Evolutionary conservation across 2,888 invertebrate species (phyloP).

Genomic region (Leucoma salicis): DNA sequence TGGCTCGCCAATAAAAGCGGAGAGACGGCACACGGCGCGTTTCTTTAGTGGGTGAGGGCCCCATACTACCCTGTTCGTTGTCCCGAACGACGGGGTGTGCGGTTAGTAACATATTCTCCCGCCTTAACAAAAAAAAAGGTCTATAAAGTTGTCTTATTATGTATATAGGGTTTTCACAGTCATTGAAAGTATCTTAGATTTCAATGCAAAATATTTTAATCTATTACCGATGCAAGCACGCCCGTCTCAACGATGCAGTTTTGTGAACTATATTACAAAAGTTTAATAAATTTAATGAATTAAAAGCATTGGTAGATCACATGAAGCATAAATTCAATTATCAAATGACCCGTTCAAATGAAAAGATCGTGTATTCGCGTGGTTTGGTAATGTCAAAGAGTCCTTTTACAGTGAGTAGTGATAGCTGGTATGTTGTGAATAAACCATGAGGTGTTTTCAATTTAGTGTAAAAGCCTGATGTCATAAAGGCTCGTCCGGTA

Average conservation of each 20-base stretch:
- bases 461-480: constrained; percentile 77
- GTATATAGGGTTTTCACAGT: too few species aligned
- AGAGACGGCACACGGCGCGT: too few species aligned
- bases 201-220: constrained; percentile 3
- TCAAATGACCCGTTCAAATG: constrained; percentile 39
- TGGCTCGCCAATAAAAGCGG: too few species aligned
- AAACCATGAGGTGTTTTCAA: constrained; percentile 81
- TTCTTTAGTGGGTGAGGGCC: too few species aligned
- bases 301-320: constrained; percentile 36
- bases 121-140: too few species aligned
- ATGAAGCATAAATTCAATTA: constrained; percentile 40
- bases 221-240: too few species aligned
- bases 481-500: constrained; percentile 66
- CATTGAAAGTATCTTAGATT: not conserved
- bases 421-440: constrained; percentile 65
- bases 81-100: too few species aligned
- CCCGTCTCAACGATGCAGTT: too few species aligned
- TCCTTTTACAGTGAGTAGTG: constrained; percentile 50
- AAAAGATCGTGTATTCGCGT: constrained; percentile 23
- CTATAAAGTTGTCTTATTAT: too few species aligned
- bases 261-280: constrained; percentile 52
- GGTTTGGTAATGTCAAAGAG: constrained; percentile 46
- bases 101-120: too few species aligned
- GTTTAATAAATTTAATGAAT: constrained; percentile 44
- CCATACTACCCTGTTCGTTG: too few species aligned